Evolutionary conservation across 23 tunicate species (phyloP).

Genomic region (Pegea sp.): DNA sequence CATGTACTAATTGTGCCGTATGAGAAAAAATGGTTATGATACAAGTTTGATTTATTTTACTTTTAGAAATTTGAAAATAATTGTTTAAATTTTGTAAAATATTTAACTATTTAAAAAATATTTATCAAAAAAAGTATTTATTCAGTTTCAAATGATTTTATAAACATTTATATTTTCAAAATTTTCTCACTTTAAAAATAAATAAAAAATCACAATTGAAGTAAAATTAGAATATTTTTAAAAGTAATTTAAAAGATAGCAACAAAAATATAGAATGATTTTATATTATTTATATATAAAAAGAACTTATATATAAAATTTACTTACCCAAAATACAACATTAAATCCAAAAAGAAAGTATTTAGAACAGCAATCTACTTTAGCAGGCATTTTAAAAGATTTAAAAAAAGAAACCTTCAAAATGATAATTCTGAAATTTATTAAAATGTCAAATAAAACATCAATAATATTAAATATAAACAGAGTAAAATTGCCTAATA

Average conservation of each 20-base stretch:
- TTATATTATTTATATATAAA: not conserved
- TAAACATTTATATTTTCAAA: too few species aligned
- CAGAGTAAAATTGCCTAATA: too few species aligned
- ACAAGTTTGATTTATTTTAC: too few species aligned
- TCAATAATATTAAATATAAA: too few species aligned
- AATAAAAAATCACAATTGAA: not conserved
- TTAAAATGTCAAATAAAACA: too few species aligned
- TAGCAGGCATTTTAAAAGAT: slow-evolving; percentile 16
- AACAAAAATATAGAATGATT: not conserved
- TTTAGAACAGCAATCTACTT: slow-evolving; percentile 90
- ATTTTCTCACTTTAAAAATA: not conserved
- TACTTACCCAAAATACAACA: slow-evolving; percentile 93
- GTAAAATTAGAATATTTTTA: not conserved
- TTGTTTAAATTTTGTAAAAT: not conserved
- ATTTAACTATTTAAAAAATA: not conserved
- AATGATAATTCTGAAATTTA: too few species aligned
- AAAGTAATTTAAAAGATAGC: not conserved
- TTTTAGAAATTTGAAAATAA: slow-evolving; percentile 3
- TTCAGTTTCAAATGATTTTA: too few species aligned
- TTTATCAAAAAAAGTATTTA: not conserved
- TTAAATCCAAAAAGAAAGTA: slow-evolving; percentile 89
- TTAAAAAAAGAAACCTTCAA: too few species aligned
- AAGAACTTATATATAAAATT: too few species aligned
- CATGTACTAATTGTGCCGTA: too few species aligned
- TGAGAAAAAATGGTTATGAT: too few species aligned